These are phyloP conservation scores for Charaxes varanes DNA, from an alignment of 1,140 invertebrate genomes.

Conservation along the genomic window DNA sequence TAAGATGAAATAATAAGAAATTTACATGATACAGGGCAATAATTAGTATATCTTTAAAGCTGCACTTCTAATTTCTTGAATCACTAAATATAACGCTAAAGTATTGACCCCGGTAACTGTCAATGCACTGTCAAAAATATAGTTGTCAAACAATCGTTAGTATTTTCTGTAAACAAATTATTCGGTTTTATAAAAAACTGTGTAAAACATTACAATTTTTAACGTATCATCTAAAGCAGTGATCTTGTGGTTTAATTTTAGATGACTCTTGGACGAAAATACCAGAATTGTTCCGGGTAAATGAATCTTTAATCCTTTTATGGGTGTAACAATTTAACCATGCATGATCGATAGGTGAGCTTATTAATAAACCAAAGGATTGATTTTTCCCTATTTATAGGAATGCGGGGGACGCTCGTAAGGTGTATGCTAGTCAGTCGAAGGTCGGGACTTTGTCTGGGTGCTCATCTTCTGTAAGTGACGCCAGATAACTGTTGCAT, in stretches of 20 bases:
- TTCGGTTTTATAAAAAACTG: constrained; percentile 14
- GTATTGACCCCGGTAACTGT: too few species aligned
- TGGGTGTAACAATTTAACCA: constrained; percentile 39
- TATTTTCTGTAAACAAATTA: constrained; percentile 26
- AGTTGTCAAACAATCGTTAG: constrained; percentile 19
- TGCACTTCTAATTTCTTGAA: too few species aligned
- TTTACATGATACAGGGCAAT: too few species aligned
- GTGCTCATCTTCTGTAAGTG: constrained; percentile 72
- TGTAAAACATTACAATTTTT: constrained; percentile 11
- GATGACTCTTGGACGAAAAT: constrained; percentile 70
- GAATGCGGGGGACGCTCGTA: constrained; percentile 68
- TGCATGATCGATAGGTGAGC: constrained; percentile 51
- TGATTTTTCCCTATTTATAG: constrained; percentile 72
- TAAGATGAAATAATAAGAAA: too few species aligned
- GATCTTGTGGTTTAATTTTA: constrained; percentile 28
- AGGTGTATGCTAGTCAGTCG: constrained; percentile 68
- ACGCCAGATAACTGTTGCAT: constrained; percentile 15
- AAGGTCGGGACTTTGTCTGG: constrained; percentile 71
- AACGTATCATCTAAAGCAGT: constrained; percentile 7
- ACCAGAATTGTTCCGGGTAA: constrained; percentile 69
- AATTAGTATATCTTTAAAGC: too few species aligned
- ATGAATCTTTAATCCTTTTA: constrained; percentile 42
- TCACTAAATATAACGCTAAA: too few species aligned
- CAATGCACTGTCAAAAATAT: constrained; percentile 18
- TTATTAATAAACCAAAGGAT: constrained; percentile 47